Evolutionary conservation across 2,797 vertebrate genomes (phyloP).

Genomic region (Gymnoscopelus microlampas): DNA sequence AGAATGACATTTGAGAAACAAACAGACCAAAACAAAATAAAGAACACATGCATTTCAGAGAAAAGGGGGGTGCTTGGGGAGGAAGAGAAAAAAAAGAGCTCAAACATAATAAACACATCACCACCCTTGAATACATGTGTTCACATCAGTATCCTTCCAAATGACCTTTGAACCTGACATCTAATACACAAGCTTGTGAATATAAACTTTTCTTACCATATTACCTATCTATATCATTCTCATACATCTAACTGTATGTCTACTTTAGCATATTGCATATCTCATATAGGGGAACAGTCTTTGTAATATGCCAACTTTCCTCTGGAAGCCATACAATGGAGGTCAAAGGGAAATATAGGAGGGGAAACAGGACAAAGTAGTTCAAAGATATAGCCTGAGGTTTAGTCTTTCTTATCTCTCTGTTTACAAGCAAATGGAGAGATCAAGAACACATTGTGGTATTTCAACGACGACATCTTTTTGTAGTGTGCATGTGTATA

Average conservation of each 20-base stretch:
- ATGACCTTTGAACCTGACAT: constrained; percentile 63
- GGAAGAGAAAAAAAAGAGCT: constrained; percentile 17
- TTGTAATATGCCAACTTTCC: constrained; percentile 40
- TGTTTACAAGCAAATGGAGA: background rate
- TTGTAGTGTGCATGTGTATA: constrained; percentile 3
- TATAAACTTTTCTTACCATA: constrained; percentile 66
- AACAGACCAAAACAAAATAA: constrained; percentile 21
- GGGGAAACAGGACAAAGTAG: constrained; percentile 29
- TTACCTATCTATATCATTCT: constrained; percentile 62
- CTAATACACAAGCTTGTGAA: constrained; percentile 65
- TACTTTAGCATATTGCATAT: constrained; percentile 74
- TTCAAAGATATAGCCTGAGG: constrained; percentile 36
- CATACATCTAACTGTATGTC: constrained; percentile 68
- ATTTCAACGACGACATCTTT: constrained; percentile 48
- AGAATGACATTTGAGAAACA: constrained; percentile 73
- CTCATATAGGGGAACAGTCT: constrained; percentile 50
- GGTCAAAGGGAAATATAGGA: constrained; percentile 23
- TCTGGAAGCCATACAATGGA: constrained; percentile 35
- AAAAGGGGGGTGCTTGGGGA: constrained; percentile 16
- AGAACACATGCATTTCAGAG: constrained; percentile 59
- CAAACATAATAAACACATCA: constrained; percentile 30
- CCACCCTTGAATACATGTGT: constrained; percentile 52
- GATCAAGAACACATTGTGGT: constrained; percentile 30
- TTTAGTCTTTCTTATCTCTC: constrained; percentile 33
- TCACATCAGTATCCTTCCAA: constrained; percentile 52